Base-by-base conservation (phyloP, 2,113 vertebrate genomes). In the Pterocles burchelli region DNA sequence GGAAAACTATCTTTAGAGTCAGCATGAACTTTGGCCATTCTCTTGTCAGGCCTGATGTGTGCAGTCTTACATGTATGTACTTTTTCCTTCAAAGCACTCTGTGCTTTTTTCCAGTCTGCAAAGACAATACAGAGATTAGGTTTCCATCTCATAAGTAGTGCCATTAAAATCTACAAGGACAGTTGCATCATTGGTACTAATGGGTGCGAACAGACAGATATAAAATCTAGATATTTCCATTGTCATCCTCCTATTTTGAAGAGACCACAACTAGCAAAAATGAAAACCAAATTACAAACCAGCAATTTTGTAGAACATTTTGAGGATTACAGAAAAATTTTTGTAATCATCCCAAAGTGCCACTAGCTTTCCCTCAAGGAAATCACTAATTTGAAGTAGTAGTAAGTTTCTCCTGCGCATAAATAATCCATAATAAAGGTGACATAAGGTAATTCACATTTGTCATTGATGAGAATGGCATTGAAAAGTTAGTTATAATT, bases 371-470 rank as follows among this genome's bases (percentile, higher is more conserved):
- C 38, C 63, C 91, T 97, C 83, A 67, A 95, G 93, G 72, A 96
- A 79, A 95, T 90, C 92, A 93, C 88, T 80, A 96, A 95, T 88
- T 95, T 92, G 85, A 91, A 97, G 85, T 45, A 96, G 48, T 91
- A 41, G 51, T 81, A 75, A 81, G 38, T n/a, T 95, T 96, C 94
- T 94, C 62, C 74, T 86, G 74, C 52, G 77, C 85, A 95, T 83
- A 86, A 96, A 89, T 93, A 82, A 92, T 94, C 85, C 62, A 61
- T 90, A 88, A 95, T 63, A 86, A 96, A 92, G 73, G 41, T 72
- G 94, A 88, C 78, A 96, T 51, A 82, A 65, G 67, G 85, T 71
- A 96, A 96, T 63, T 93, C 90, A 95, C 89, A 85, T 95, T 96
- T 88, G 81, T 85, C 75, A 78, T 81, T 90, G 68, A 89, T 96